Evolutionary conservation across 64 coral and sea anemone genomes (phyloP), one percentile per base, ranked within the genome.

Genomic region (Pachyseris speciosa): DNA sequence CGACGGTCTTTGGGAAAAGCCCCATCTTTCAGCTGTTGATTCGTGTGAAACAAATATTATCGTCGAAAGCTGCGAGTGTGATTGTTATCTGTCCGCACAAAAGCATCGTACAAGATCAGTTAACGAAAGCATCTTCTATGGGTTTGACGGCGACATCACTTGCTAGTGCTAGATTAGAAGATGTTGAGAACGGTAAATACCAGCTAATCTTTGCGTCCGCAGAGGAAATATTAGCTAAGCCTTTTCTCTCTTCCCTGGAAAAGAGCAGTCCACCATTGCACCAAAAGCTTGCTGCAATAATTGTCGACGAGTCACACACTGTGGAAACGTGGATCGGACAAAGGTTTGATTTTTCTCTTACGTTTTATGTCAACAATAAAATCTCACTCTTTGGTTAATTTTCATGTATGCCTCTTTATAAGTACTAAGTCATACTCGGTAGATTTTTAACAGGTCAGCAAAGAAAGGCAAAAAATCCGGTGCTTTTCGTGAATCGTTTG

Each of bases 91-190:
- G 43, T 45, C 43, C 45, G 41, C 43, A 51, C 17, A 45, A 64
- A 72, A 87, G 84, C 61, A 47, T 72, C 22, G 40, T 86, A 25
- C 45, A 49, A 45, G 84, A 86, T 50, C 84, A 86, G 50, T 37
- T 86, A 44, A 6, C 58, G 52, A 19, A 58, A 58, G 53, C 53
- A 58, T 19, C 53, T 58, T 13, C 53, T 2, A 58, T 58, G 53
- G 53, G 53, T 58, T 58, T 58, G 20, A 58, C 53, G 20, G 53
- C 53, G 12, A 58, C 53, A 58, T 7, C 53, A 7, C 53, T 58
- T 58, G 10, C 53, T 13, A 15, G 20, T 22, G 53, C 53, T 22
- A 58, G 53, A 7, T 58, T 58, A 58, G 7, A 58, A 58, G 53
- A 58, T 58, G 53, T 58, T 19, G 53, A 58, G 17, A 58, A 58